Evolutionary conservation across 2,797 vertebrate genomes (phyloP).

Genomic region (Alauda arvensis): DNA sequence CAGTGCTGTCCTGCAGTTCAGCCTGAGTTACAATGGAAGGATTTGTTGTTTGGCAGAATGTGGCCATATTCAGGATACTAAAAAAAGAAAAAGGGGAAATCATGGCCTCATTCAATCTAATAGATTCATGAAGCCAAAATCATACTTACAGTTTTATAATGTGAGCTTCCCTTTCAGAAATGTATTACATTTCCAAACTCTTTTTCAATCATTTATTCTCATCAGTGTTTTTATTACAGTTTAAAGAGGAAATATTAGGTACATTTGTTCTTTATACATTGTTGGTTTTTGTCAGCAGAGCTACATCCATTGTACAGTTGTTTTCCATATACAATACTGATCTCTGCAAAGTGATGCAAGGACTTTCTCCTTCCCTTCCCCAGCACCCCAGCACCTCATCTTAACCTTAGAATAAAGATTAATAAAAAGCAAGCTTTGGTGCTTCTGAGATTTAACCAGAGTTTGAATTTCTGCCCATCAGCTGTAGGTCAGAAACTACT

Average conservation of each 20-base stretch:
- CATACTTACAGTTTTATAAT: background rate
- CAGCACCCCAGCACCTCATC: background rate
- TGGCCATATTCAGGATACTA: background rate
- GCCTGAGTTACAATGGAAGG: background rate
- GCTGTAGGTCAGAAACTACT: background rate
- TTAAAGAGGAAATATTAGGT: background rate
- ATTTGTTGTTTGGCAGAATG: background rate
- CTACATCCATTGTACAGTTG: background rate
- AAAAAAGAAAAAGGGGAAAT: background rate
- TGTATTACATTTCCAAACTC: background rate
- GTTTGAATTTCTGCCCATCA: background rate
- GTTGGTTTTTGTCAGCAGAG: background rate
- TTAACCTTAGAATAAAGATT: background rate
- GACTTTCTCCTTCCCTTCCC: background rate
- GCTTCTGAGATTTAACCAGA: background rate
- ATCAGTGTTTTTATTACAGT: background rate
- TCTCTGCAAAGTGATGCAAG: background rate
- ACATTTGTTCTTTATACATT: background rate
- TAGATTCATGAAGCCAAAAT: background rate
- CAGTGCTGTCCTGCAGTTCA: background rate
- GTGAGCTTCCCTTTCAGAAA: background rate
- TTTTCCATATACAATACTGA: background rate
- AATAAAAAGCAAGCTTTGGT: background rate
- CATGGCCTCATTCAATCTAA: background rate
- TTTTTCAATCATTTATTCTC: background rate